These are phyloP conservation scores for Sapayoa aenigma DNA, from an alignment of 2,113 vertebrate genomes.

Conservation along the genomic window DNA sequence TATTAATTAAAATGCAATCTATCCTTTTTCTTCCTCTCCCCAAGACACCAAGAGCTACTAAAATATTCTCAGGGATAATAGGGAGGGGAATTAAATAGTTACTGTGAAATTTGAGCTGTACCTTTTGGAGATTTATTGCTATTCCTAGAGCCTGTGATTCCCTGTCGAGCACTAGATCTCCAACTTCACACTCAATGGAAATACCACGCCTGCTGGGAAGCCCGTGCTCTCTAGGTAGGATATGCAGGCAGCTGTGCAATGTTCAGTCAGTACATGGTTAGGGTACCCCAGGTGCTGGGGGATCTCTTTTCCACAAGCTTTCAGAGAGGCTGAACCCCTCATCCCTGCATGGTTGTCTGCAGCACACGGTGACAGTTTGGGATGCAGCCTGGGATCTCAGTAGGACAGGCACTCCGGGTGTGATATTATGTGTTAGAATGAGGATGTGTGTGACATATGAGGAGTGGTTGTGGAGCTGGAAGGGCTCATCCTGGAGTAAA, in stretches of 20 bases:
- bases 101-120: neutral
- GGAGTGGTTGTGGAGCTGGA: neutral
- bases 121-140: neutral
- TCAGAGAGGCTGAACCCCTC: neutral
- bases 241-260: neutral
- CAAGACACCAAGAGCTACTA: neutral
- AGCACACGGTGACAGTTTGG: neutral
- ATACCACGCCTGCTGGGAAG: neutral
- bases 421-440: neutral
- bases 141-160: neutral
- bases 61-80: conserved; percentile 20
- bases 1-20: conserved; percentile 42
- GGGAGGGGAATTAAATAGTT: neutral
- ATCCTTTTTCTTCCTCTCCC: neutral
- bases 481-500: neutral
- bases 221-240: neutral
- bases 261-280: neutral
- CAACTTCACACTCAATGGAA: neutral
- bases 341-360: neutral
- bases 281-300: neutral
- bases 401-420: neutral
- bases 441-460: neutral
- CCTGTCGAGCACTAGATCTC: neutral
- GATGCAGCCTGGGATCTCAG: neutral
- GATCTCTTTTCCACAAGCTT: neutral